These are phyloP conservation scores for Prunella fulvescens DNA, from an alignment of 2,113 vertebrate genomes.

Conservation along the genomic window DNA sequence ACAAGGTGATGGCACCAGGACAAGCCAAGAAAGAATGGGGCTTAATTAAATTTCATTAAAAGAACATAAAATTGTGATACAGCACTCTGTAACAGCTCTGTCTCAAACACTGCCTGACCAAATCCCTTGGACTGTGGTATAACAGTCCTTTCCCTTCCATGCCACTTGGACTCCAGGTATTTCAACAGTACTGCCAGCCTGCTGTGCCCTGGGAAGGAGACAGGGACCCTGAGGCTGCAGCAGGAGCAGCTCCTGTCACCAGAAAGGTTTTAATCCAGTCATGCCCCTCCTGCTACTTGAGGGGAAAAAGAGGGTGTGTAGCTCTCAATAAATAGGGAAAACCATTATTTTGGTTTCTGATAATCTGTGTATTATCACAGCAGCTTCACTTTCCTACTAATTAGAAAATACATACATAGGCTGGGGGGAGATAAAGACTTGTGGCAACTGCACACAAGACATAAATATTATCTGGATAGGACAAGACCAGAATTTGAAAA, in stretches of 20 bases:
- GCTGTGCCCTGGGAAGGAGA: not conserved
- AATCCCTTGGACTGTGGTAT: not conserved
- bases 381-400: not conserved
- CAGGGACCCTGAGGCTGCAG: not conserved
- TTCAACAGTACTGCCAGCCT: not conserved
- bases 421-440: not conserved
- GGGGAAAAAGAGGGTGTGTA: not conserved
- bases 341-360: too few relatives aligned
- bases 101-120: not conserved
- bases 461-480: not conserved
- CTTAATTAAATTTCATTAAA: not conserved
- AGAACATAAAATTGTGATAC: not conserved
- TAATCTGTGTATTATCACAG: not conserved
- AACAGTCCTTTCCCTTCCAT: not conserved
- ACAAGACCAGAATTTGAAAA: not conserved
- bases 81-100: accelerated
- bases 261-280: not conserved
- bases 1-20: not conserved
- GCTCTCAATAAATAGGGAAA: not conserved
- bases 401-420: not conserved
- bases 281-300: not conserved
- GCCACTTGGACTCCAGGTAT: not conserved
- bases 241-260: not conserved
- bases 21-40: not conserved
- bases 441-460: not conserved